These are phyloP conservation scores for Gymnocheta viridis DNA, from an alignment of 2,888 invertebrate species.

Conservation along the genomic window DNA sequence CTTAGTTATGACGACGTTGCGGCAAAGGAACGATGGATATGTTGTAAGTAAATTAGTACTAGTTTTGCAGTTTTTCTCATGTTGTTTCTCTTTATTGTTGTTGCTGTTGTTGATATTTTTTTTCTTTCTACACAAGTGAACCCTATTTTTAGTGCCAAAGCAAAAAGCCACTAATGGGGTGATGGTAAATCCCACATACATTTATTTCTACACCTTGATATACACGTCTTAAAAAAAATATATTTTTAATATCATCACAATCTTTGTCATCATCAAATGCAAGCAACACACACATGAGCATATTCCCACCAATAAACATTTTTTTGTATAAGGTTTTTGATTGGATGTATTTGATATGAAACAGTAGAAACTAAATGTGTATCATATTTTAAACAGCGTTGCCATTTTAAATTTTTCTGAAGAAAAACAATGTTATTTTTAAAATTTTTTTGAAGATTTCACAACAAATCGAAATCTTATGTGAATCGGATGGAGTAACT, in stretches of 20 bases:
- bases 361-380: too few species aligned
- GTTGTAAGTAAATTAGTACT: conserved; percentile 37
- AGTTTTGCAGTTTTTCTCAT: conserved; percentile 26
- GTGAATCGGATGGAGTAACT: too few species aligned
- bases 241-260: conserved; percentile 17
- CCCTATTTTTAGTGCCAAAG: conserved; percentile 63
- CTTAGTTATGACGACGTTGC: too few species aligned
- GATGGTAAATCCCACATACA: conserved; percentile 31
- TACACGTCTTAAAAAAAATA: not conserved
- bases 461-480: too few species aligned
- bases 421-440: too few species aligned
- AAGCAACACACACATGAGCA: not conserved
- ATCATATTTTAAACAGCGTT: too few species aligned
- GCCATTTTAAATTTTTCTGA: too few species aligned
- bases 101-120: not conserved
- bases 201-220: conserved; percentile 9
- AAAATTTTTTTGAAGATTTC: too few species aligned
- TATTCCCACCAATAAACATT: not conserved
- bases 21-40: too few species aligned
- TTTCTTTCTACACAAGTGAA: conserved; percentile 37
- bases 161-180: conserved; percentile 27
- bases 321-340: not conserved
- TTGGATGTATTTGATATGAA: not conserved
- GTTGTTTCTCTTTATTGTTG: conserved; percentile 29
- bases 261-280: conserved; percentile 22